These are phyloP conservation scores for Enteromius viviparus DNA, from an alignment of 2,797 vertebrate genomes.

Conservation along the genomic window DNA sequence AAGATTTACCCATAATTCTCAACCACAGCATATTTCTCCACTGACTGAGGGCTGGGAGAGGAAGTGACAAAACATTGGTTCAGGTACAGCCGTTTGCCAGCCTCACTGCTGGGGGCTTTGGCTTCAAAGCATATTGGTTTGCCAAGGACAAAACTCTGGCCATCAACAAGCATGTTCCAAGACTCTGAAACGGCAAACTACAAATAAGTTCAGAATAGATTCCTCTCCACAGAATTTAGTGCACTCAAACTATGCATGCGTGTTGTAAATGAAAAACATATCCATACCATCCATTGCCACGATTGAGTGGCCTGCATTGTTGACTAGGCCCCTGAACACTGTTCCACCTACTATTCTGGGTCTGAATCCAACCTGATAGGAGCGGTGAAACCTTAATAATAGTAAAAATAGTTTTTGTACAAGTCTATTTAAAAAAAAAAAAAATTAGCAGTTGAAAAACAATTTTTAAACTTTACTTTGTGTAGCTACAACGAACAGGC, in stretches of 20 bases:
- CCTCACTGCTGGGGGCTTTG: not conserved
- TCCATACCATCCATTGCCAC: constrained; percentile 67
- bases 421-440: not conserved
- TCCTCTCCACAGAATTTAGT: not conserved
- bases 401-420: not conserved
- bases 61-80: constrained; percentile 71
- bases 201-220: not conserved
- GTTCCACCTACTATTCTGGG: constrained; percentile 58
- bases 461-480: constrained; percentile 61
- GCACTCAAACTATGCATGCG: not conserved
- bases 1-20: constrained; percentile 71
- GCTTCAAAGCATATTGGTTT: constrained; percentile 70
- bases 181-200: constrained; percentile 53
- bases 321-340: constrained; percentile 56
- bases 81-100: constrained; percentile 60
- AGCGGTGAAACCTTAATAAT: constrained; percentile 64
- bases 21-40: constrained; percentile 62
- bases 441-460: too few relatives aligned
- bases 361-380: constrained; percentile 65
- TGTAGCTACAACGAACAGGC: constrained; percentile 65
- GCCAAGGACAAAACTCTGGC: constrained; percentile 62
- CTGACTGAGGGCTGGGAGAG: constrained; percentile 34
- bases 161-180: constrained; percentile 53
- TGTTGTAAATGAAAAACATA: too few relatives aligned
- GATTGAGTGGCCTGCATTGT: constrained; percentile 42